These are phyloP conservation scores for Rousettus leschenaultii DNA, from an alignment of 2,113 vertebrate species.

Conservation along the genomic window DNA sequence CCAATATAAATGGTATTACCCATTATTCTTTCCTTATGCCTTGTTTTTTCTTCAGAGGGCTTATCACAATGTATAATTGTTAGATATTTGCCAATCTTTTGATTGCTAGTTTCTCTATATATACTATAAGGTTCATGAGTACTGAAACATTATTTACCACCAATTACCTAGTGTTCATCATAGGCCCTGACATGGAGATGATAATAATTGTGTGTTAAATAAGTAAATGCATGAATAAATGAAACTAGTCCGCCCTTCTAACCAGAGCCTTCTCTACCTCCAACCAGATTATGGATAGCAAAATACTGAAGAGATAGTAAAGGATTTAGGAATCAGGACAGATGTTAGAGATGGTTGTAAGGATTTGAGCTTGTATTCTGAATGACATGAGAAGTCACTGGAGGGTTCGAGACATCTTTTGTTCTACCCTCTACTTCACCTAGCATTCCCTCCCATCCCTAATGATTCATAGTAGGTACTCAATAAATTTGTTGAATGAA, in stretches of 20 bases:
- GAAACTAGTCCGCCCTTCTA: not conserved
- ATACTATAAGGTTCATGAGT: not conserved
- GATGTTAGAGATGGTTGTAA: not conserved
- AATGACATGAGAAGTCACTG: not conserved
- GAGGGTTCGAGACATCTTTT: not conserved
- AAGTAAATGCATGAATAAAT: not conserved
- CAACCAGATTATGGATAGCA: not conserved
- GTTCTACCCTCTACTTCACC: not conserved
- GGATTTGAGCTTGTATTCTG: not conserved
- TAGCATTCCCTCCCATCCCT: not conserved
- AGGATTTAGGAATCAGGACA: not conserved
- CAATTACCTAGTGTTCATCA: not conserved
- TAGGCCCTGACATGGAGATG: not conserved
- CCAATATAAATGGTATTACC: constrained; percentile 10
- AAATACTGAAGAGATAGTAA: not conserved
- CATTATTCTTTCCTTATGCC: not conserved
- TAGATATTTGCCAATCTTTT: not conserved
- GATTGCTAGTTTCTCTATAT: not conserved
- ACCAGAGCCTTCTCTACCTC: not conserved
- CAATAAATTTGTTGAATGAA: not conserved
- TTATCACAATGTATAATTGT: not conserved
- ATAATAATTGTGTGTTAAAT: not conserved
- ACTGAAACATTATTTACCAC: not conserved
- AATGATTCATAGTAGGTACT: not conserved
- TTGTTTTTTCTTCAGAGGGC: not conserved